Percentiles rank a stretch among this genome's conserved stretches.
Evolutionary conservation across 2,888 invertebrate species (phyloP).

Genomic region (Drosophila ezoana): DNA sequence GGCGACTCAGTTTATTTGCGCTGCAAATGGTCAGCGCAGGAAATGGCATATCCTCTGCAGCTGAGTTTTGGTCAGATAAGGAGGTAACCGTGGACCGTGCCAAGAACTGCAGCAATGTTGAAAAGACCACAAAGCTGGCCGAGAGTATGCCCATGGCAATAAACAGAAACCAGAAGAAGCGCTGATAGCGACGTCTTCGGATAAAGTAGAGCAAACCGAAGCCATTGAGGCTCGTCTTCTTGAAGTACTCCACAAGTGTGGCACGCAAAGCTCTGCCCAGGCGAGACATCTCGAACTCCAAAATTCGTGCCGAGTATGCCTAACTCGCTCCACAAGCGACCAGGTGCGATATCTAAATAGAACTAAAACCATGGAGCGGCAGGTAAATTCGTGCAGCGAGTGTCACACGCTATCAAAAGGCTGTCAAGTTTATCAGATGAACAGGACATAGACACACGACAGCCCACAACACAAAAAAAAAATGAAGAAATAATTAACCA

Average conservation of each 20-base stretch:
- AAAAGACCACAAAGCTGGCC: constrained; percentile 65
- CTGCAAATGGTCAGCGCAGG: constrained; percentile 75
- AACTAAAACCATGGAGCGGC: no score
- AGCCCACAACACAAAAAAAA: neutral
- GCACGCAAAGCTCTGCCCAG: constrained; percentile 55
- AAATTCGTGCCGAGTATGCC: no score
- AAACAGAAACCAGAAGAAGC: constrained; percentile 79
- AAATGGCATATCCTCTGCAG: constrained; percentile 49
- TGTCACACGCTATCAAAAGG: neutral
- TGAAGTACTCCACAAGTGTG: constrained; percentile 78
- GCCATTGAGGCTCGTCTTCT: constrained; percentile 82
- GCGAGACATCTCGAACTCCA: constrained; percentile 42
- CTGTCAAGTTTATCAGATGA: constrained; percentile 32
- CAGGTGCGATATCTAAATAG: no score
- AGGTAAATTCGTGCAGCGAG: neutral
- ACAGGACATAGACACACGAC: constrained; percentile 12
- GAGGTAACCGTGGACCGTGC: constrained; percentile 70
- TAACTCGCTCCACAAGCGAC: no score
- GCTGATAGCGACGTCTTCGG: constrained; percentile 72
- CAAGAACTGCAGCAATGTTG: constrained; percentile 68
- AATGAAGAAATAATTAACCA: neutral
- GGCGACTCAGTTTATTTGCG: constrained; percentile 73
- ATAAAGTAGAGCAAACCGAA: constrained; percentile 77
- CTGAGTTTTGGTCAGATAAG: constrained; percentile 32
- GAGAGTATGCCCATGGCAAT: constrained; percentile 68